Base-by-base conservation (phyloP, 2,113 vertebrate genomes). In the Entomyzon cyanotis region DNA sequence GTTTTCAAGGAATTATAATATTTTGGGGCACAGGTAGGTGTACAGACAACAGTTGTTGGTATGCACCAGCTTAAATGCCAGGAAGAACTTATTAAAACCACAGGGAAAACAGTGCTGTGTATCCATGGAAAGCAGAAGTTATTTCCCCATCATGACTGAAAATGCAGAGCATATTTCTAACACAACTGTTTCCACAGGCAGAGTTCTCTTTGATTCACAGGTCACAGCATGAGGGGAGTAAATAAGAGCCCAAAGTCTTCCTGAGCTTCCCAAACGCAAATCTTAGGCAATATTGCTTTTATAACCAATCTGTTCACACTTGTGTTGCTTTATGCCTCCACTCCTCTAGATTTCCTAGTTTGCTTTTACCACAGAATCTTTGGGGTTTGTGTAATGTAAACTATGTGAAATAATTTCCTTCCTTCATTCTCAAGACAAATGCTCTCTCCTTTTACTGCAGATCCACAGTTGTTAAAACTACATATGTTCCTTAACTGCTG, bases 271-370 rank as follows among this genome's bases (percentile, higher is more conserved):
- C 1, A 0, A 92, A 91, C 0, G 3, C 92, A 87, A 82, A 89
- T 74, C 73, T 89, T 24, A n/a, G 47, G 52, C 65, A 96, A 75
- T 74, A 75, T 30, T 84, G 73, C 1, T 95, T 88, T 90, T 96
- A 74, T 52, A 95, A 88, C 60, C 91, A 78, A 96, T 87, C 69
- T 86, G 93, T 91, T 95, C 84, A 42, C 16, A 84, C 80, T 95
- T 80, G 60, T 78, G 71, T 44, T 52, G 37, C 62, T 88, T 96
- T 84, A 86, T 78, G 60, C 69, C 23, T 92, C 74, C 60, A 53
- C 52, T 83, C 27, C 74, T 94, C 58, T 64, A 21, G 63, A 81
- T 69, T 82, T 56, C 83, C 39, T 47, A 18, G 89, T 49, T 93
- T 69, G 49, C 50, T 79, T 85, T 55, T 75, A 52, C 71, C 62